Evolutionary conservation across 92 coral and sea anemone species (phyloP).

Genomic region (Desmophyllum pertusum): DNA sequence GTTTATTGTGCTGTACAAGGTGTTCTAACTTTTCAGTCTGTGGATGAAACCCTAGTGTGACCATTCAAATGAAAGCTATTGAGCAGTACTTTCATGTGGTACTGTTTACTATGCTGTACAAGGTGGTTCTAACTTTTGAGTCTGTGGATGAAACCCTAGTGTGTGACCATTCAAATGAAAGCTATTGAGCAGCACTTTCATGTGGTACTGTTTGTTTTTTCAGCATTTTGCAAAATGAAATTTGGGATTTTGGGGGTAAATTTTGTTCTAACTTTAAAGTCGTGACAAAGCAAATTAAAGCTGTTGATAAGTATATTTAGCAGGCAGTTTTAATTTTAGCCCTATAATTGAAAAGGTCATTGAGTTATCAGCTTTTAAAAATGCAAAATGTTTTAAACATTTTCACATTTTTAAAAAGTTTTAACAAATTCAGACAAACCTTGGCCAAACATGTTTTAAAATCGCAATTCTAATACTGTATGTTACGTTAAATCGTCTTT

Average conservation of each 20-base stretch:
- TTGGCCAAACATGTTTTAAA: background rate
- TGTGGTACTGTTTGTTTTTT: background rate
- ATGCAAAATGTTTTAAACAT: background rate
- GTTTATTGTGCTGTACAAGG: background rate
- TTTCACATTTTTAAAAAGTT: background rate
- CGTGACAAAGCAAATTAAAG: background rate
- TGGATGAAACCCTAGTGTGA: slow-evolving; percentile 3
- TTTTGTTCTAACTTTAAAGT: background rate
- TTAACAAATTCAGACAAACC: background rate
- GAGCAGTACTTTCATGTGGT: background rate
- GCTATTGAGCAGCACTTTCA: background rate
- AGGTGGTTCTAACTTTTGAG: background rate
- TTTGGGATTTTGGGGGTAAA: too few relatives aligned
- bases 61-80: slow-evolving; percentile 15
- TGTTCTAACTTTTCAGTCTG: slow-evolving; percentile 5
- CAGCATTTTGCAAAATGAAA: too few relatives aligned
- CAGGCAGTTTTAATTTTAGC: background rate
- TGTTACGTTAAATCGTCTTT: background rate
- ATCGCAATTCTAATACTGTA: background rate
- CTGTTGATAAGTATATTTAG: too few relatives aligned
- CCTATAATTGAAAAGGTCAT: background rate
- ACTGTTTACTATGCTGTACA: background rate
- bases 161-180: slow-evolving; percentile 3
- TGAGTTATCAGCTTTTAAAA: background rate
- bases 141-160: slow-evolving; percentile 1